Conservation (phyloP, 2,888 invertebrate genomes). For the Hirtodrosophila trivittata region DNA sequence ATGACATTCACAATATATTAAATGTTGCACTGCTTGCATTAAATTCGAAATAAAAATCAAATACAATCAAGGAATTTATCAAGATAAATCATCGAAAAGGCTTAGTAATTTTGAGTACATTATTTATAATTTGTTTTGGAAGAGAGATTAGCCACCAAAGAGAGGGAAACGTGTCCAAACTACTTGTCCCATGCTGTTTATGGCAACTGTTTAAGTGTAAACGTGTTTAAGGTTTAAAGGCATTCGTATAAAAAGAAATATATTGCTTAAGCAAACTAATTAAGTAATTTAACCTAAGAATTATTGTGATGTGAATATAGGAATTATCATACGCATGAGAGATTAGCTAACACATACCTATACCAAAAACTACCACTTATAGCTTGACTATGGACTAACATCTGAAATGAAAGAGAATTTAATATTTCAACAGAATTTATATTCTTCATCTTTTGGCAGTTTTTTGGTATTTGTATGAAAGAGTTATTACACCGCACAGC, state of each 20-base stretch:
- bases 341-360: constrained; percentile 14
- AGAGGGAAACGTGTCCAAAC: constrained; percentile 79
- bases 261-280: constrained; percentile 21
- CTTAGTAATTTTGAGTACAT: constrained; percentile 45
- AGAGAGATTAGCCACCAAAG: constrained; percentile 64
- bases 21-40: too few relatives aligned
- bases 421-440: constrained; percentile 1
- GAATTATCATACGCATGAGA: neutral
- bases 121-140: neutral
- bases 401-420: constrained; percentile 66
- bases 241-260: constrained; percentile 56
- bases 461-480: constrained; percentile 42
- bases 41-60: neutral
- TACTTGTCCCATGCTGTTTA: constrained; percentile 80
- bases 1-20: constrained; percentile 19
- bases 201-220: constrained; percentile 63
- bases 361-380: constrained; percentile 57
- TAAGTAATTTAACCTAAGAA: constrained; percentile 9
- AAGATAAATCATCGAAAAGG: constrained; percentile 53
- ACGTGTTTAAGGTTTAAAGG: constrained; percentile 24
- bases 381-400: constrained; percentile 65
- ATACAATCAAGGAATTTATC: constrained; percentile 14
- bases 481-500: neutral
- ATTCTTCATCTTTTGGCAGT: constrained; percentile 4
- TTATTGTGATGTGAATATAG: too few relatives aligned